phyloP scores from a whole-genome alignment of 2,888 invertebrate species.

The Synergus gifuensis region DNA sequence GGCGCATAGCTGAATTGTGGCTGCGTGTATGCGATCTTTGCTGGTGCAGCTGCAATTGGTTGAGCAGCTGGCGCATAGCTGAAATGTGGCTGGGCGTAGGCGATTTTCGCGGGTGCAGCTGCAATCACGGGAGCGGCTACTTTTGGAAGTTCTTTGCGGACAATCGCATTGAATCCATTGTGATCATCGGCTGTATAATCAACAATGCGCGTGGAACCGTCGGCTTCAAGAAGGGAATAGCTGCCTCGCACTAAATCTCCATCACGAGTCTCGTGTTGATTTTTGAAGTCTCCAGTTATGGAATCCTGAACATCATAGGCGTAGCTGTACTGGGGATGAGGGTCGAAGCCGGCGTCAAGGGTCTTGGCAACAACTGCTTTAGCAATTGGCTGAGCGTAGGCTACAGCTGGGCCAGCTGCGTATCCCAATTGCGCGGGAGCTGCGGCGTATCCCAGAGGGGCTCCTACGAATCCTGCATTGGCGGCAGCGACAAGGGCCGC shows the following conservation, averaged over 20 bases:
- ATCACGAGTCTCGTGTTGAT: constrained; percentile 64
- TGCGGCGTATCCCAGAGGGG: constrained; percentile 61
- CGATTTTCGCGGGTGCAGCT: constrained; percentile 17
- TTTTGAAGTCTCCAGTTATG: constrained; percentile 65
- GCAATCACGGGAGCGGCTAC: constrained; percentile 3
- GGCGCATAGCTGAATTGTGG: not conserved
- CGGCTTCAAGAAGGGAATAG: constrained; percentile 64
- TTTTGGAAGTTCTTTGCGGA: constrained; percentile 59
- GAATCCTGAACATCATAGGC: constrained; percentile 65
- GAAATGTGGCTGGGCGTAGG: not conserved
- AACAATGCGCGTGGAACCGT: constrained; percentile 62
- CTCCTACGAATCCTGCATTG: constrained; percentile 78
- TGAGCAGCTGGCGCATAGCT: constrained; percentile 2
- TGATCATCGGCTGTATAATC: constrained; percentile 64
- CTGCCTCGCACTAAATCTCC: constrained; percentile 66
- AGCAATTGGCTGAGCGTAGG: constrained; percentile 79
- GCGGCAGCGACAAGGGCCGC: constrained; percentile 78
- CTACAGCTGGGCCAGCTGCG: constrained; percentile 41
- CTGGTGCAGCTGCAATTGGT: constrained; percentile 14
- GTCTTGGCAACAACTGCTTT: constrained; percentile 61
- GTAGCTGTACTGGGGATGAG: constrained; percentile 67
- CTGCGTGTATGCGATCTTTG: constrained; percentile 1
- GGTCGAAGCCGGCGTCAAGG: constrained; percentile 63
- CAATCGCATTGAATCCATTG: constrained; percentile 68
- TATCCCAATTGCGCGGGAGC: constrained; percentile 36